phyloP scores from a whole-genome alignment of 2,888 invertebrate species.

The Liposcelis brunnea region DNA sequence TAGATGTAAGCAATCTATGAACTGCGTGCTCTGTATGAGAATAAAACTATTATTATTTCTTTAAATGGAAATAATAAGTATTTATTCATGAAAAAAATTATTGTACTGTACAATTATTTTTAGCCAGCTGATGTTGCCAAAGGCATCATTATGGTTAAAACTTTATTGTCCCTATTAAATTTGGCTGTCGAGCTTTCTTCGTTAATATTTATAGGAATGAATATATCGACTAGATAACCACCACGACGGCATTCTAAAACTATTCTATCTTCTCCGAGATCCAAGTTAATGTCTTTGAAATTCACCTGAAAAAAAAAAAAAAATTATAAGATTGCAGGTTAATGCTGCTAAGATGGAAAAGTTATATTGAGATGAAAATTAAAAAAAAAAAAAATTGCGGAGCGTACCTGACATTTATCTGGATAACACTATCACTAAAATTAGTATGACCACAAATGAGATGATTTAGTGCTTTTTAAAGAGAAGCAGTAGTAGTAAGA shows the following conservation, averaged over 20 bases:
- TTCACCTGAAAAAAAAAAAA: slow-evolving; percentile 31
- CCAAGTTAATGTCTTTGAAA: slow-evolving; percentile 42
- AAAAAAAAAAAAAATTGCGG: slow-evolving; percentile 11
- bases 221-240: slow-evolving; percentile 48
- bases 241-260: slow-evolving; percentile 42
- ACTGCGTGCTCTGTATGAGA: too few species aligned
- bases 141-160: not conserved
- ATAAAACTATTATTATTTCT: too few species aligned
- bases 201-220: slow-evolving; percentile 45
- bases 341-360: not conserved
- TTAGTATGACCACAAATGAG: too few species aligned
- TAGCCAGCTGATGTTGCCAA: not conserved
- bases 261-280: slow-evolving; percentile 59
- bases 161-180: slow-evolving; percentile 32
- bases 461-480: too few species aligned
- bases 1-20: too few species aligned
- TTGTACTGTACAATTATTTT: too few species aligned
- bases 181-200: slow-evolving; percentile 33
- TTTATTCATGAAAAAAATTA: too few species aligned
- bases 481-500: too few species aligned
- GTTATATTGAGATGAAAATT: too few species aligned
- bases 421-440: too few species aligned
- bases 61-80: too few species aligned
- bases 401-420: slow-evolving; percentile 9
- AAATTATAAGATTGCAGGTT: slow-evolving; percentile 11